Percentiles rank a stretch among this genome's conserved stretches.
These are phyloP conservation scores for Parauchenoglanis ngamensis DNA, from an alignment of 2,797 vertebrate genomes.

Conservation along the genomic window DNA sequence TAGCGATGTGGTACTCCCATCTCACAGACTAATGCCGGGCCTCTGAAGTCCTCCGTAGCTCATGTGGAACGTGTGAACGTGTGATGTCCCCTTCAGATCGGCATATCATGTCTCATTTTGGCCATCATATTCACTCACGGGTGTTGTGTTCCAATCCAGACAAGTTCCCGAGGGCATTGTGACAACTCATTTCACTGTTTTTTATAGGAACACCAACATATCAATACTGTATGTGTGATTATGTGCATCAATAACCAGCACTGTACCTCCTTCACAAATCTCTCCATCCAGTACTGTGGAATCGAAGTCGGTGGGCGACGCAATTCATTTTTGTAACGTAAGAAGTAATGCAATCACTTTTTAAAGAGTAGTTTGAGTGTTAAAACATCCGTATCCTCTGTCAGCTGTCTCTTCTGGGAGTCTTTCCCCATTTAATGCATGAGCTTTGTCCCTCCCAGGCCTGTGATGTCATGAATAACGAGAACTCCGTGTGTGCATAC, in stretches of 20 bases:
- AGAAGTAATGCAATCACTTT: constrained; percentile 46
- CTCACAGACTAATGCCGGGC: constrained; percentile 43
- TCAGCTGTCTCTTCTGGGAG: constrained; percentile 42
- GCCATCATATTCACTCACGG: constrained; percentile 36
- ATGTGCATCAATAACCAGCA: constrained; percentile 51
- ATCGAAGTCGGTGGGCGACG: constrained; percentile 37
- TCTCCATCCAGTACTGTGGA: constrained; percentile 40
- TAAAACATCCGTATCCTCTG: constrained; percentile 31
- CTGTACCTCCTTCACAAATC: constrained; percentile 41
- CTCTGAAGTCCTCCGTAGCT: constrained; percentile 39
- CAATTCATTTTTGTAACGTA: constrained; percentile 52
- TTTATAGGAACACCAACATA: constrained; percentile 39
- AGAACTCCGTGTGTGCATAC: constrained; percentile 42
- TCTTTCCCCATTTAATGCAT: constrained; percentile 48
- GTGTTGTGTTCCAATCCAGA: constrained; percentile 37
- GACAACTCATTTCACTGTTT: constrained; percentile 42
- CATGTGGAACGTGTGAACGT: constrained; percentile 18
- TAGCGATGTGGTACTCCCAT: constrained; percentile 37
- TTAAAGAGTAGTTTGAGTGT: constrained; percentile 49
- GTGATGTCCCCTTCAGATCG: constrained; percentile 28
- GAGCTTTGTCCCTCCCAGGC: constrained; percentile 50
- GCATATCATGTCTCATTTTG: constrained; percentile 43
- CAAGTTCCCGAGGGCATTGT: constrained; percentile 44
- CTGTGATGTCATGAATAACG: constrained; percentile 39
- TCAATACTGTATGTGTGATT: constrained; percentile 42